Base-by-base conservation (phyloP, 1,140 invertebrate species). In the Drosophila virilis region DNA sequence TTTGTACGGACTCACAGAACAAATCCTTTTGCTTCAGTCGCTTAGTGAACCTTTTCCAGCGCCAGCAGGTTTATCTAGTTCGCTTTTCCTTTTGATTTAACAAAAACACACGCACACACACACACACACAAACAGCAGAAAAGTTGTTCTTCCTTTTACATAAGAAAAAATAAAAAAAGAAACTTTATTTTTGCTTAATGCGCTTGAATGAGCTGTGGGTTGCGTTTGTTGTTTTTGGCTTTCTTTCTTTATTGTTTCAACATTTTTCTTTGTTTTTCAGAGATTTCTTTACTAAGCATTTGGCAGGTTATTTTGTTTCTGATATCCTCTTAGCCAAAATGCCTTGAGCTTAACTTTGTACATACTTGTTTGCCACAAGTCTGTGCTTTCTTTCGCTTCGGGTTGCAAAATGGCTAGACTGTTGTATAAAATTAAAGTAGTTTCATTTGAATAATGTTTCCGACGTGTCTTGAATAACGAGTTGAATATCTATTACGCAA, bases 161-260 rank as follows among this genome's bases (percentile, higher is more conserved):
- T 17, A 22, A 22, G 3, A 22, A 15, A 42, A 48, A 10, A 54
- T 70, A 80, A 64, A 33, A 40, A 38, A 28, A 28, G n/a, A 50
- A 81, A 82, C 74, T 82, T 78, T 82, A 71, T 81, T 82, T 77
- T 77, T 46, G 79, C 74, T 70, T 77, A 81, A 74, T 81, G 70
- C 78, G 78, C 79, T 71, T 78, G 79, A 82, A 82, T 82, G 72
- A 68, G 40, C 67, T 72, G 46, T 69, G 45, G 40, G 61, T 66
- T 67, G 59, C 48, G 42, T 66, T 67, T 74, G 60, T 78, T 81
- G 42, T 55, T 74, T 68, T 55, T 37, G 57, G 37, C 45, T 57
- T 52, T 50, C 5, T 66, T 65, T 50, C 65, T 69, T 82, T 78
- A 75, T 82, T 82, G 75, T 82, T 82, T 75, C 57, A 78, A 61